Conservation (phyloP, 1,140 invertebrate genomes). For the Rhysida immarginata region DNA sequence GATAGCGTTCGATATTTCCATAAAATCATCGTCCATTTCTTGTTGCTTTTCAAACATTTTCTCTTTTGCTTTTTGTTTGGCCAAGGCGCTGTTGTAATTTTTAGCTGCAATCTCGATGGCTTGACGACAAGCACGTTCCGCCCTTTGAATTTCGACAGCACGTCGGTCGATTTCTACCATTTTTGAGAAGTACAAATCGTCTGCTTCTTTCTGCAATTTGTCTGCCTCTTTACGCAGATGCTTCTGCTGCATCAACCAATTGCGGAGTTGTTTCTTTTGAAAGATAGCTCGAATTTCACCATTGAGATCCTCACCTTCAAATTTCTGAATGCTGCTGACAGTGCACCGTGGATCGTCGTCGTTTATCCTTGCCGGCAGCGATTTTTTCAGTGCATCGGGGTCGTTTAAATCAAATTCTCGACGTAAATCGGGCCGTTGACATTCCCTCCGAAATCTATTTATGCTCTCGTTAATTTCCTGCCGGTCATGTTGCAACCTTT, state of each 20-base stretch:
- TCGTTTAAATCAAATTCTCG: slow-evolving; percentile 74
- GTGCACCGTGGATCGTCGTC: slow-evolving; percentile 54
- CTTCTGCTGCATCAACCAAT: slow-evolving; percentile 63
- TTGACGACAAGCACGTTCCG: slow-evolving; percentile 29
- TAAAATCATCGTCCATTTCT: slow-evolving; percentile 58
- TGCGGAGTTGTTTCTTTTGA: slow-evolving; percentile 54
- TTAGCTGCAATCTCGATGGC: slow-evolving; percentile 43
- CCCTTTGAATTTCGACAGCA: slow-evolving; percentile 26
- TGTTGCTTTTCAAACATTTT: slow-evolving; percentile 37
- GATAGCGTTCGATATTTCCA: slow-evolving; percentile 71
- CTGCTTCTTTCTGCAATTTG: slow-evolving; percentile 41
- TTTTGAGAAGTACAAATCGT: slow-evolving; percentile 42
- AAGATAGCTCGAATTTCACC: slow-evolving; percentile 41
- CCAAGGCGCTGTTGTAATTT: slow-evolving; percentile 58
- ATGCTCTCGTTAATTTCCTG: slow-evolving; percentile 48
- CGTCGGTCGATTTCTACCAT: slow-evolving; percentile 29
- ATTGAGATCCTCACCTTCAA: slow-evolving; percentile 61
- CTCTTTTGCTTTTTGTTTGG: slow-evolving; percentile 46
- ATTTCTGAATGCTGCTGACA: slow-evolving; percentile 54
- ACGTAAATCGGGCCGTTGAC: slow-evolving; percentile 53
- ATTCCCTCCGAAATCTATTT: slow-evolving; percentile 50
- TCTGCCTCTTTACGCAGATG: slow-evolving; percentile 41
- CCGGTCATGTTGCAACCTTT: slow-evolving; percentile 39
- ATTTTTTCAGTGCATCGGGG: slow-evolving; percentile 55
- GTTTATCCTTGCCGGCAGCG: slow-evolving; percentile 44